phyloP scores from a whole-genome alignment of 2,797 vertebrate species.

The Glyptemys insculpta region DNA sequence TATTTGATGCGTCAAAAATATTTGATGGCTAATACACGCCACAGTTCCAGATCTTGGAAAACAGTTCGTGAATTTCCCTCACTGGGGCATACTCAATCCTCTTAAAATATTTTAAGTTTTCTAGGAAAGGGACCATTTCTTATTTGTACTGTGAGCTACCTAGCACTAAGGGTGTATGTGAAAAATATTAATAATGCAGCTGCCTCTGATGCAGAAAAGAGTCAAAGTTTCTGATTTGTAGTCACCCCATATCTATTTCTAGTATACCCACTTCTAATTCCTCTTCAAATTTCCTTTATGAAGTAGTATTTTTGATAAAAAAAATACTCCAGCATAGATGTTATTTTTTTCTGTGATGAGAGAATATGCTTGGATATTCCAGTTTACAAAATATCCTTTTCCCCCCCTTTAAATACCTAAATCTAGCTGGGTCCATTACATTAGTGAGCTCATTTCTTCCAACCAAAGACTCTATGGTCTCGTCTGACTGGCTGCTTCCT shows the following conservation, averaged over 20 bases:
- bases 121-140: neutral
- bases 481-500: neutral
- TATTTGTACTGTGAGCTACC: neutral
- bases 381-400: neutral
- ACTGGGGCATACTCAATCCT: neutral
- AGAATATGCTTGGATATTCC: neutral
- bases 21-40: neutral
- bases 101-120: neutral
- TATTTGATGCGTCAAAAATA: neutral
- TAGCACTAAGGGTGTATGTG: neutral
- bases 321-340: neutral
- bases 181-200: neutral
- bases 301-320: neutral
- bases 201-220: neutral
- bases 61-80: neutral
- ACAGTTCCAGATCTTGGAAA: neutral
- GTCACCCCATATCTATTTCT: too few relatives aligned
- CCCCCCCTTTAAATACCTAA: neutral
- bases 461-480: neutral
- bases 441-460: neutral
- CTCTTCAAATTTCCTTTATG: neutral
- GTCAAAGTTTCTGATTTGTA: neutral
- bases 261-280: neutral
- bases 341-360: neutral
- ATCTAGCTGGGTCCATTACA: neutral